phyloP scores from a whole-genome alignment of 2,888 invertebrate species.

The Campopleginae sp. region DNA sequence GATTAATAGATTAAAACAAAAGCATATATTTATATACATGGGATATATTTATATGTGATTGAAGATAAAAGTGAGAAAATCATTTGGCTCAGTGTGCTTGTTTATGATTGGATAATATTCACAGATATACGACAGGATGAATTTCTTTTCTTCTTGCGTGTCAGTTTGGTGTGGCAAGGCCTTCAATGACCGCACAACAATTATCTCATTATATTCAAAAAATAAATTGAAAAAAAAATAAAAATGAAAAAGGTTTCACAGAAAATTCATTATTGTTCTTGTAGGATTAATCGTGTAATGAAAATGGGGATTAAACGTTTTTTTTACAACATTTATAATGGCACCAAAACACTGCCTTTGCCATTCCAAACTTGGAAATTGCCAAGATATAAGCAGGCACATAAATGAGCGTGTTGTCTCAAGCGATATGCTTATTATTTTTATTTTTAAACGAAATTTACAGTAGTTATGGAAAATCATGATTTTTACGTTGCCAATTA shows the following conservation, averaged over 20 bases:
- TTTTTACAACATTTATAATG: constrained; percentile 77
- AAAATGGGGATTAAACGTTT: constrained; percentile 50
- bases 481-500: constrained; percentile 38
- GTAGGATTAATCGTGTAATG: constrained; percentile 45
- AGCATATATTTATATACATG: constrained; percentile 2
- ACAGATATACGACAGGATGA: constrained; percentile 66
- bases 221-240: constrained; percentile 52
- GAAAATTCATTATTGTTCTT: constrained; percentile 37
- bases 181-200: constrained; percentile 83
- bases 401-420: constrained; percentile 78
- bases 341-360: constrained; percentile 89
- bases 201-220: constrained; percentile 42
- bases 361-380: constrained; percentile 90
- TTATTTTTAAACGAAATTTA: not conserved
- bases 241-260: constrained; percentile 30
- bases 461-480: constrained; percentile 1
- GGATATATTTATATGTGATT: constrained; percentile 37
- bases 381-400: constrained; percentile 87
- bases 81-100: constrained; percentile 85
- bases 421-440: constrained; percentile 60
- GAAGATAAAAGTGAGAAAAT: constrained; percentile 51
- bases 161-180: constrained; percentile 86
- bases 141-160: constrained; percentile 71
- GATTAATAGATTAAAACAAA: not conserved
- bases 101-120: constrained; percentile 80